Percentiles rank a stretch among this genome's conserved stretches.
These are phyloP conservation scores for Gobio occitaniae DNA, from an alignment of 2,797 vertebrate genomes.

Conservation along the genomic window DNA sequence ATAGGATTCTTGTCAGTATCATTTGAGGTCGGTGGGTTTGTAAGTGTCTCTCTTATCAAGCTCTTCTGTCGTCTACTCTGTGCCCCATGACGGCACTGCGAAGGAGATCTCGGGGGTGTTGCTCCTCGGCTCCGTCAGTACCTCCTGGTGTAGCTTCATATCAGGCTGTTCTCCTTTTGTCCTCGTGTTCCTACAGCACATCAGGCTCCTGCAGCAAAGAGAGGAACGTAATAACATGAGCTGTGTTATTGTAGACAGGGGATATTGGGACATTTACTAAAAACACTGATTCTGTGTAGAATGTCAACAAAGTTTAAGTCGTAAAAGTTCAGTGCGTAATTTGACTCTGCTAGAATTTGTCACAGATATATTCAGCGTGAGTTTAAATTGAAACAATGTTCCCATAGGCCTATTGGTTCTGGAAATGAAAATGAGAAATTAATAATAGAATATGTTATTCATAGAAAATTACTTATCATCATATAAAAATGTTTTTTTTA, in stretches of 20 bases:
- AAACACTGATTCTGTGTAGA: conserved; percentile 15
- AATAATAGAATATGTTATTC: neutral
- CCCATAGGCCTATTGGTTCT: neutral
- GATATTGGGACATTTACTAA: neutral
- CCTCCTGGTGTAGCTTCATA: conserved; percentile 50
- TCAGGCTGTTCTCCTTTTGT: conserved; percentile 62
- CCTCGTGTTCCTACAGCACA: conserved; percentile 58
- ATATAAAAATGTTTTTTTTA: neutral
- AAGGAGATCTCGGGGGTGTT: conserved; percentile 16
- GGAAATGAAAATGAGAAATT: neutral
- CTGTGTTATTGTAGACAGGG: neutral
- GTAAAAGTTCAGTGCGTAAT: neutral
- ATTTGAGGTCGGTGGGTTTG: conserved; percentile 23
- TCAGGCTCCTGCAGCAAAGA: conserved; percentile 68
- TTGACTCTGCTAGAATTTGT: neutral
- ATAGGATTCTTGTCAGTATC: conserved; percentile 27
- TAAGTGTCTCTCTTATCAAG: conserved; percentile 26
- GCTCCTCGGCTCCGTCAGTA: conserved; percentile 61
- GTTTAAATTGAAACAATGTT: neutral
- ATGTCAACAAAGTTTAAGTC: conserved; percentile 9
- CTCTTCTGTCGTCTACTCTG: neutral
- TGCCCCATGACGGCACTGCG: neutral
- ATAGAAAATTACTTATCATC: neutral
- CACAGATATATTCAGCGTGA: neutral
- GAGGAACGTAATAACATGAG: neutral